Conservation (phyloP, 2,888 invertebrate species). For the Eudemis profundana region DNA sequence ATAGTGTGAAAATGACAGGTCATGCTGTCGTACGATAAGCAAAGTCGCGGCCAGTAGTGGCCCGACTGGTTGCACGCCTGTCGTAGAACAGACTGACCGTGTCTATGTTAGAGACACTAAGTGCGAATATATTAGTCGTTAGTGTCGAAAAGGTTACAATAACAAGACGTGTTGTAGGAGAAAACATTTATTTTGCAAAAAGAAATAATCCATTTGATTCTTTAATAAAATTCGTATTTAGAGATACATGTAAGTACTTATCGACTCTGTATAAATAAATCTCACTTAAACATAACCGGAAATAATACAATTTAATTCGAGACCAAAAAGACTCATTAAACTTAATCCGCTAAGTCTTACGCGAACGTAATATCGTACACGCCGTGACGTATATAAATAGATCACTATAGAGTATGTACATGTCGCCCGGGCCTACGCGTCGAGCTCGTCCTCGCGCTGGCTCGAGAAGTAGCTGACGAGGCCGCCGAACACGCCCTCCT, state of each 20-base stretch:
- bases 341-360: constrained; percentile 59
- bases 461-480: constrained; percentile 97
- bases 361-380: constrained; percentile 68
- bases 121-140: too few relatives aligned
- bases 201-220: constrained; percentile 69
- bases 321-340: constrained; percentile 78
- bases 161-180: constrained; percentile 60
- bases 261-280: constrained; percentile 83
- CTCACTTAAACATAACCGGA: constrained; percentile 82
- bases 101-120: too few relatives aligned
- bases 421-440: constrained; percentile 81
- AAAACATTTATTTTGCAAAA: constrained; percentile 83
- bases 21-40: too few relatives aligned
- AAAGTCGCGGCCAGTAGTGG: too few relatives aligned
- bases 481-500: constrained; percentile 92
- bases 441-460: constrained; percentile 94
- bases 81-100: too few relatives aligned
- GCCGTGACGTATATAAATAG: constrained; percentile 51
- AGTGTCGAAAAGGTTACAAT: not conserved
- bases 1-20: too few relatives aligned
- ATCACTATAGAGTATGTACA: constrained; percentile 37
- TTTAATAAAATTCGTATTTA: constrained; percentile 82
- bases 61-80: too few relatives aligned
- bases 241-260: constrained; percentile 83
- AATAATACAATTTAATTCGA: constrained; percentile 82